Conservation (phyloP, 2,888 invertebrate species). For the Apotomis turbidana region DNA sequence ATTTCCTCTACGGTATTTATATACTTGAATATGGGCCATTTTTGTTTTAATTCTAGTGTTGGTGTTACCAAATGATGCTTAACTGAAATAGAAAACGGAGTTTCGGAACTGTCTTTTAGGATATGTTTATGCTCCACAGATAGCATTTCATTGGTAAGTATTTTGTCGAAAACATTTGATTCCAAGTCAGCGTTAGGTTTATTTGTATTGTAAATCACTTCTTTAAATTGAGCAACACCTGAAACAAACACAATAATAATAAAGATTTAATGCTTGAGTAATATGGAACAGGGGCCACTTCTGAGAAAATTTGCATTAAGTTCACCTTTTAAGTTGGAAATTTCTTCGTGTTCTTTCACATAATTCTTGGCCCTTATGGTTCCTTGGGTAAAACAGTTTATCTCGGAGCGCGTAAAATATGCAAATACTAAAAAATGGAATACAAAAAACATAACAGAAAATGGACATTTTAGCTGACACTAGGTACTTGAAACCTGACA, state of each 20-base stretch:
- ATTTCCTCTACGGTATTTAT: constrained; percentile 2
- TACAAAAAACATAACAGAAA: constrained; percentile 74
- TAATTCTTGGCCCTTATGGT: constrained; percentile 43
- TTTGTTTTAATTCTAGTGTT: constrained; percentile 62
- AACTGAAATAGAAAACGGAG: constrained; percentile 48
- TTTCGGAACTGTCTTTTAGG: constrained; percentile 54
- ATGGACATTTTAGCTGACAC: constrained; percentile 61
- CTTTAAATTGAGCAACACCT: constrained; percentile 49
- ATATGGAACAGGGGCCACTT: constrained; percentile 7
- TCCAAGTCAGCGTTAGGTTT: constrained; percentile 54
- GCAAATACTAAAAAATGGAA: constrained; percentile 63
- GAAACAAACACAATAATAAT: constrained; percentile 39
- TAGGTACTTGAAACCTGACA: constrained; percentile 36
- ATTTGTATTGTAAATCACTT: constrained; percentile 44
- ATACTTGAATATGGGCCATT: constrained; percentile 63
- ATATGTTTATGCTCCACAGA: constrained; percentile 63
- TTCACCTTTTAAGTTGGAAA: constrained; percentile 49
- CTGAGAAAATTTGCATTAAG: constrained; percentile 29
- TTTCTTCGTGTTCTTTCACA: constrained; percentile 42
- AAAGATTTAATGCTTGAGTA: neutral
- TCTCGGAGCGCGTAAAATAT: constrained; percentile 50
- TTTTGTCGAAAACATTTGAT: constrained; percentile 66
- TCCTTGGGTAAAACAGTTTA: constrained; percentile 52
- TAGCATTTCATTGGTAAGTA: constrained; percentile 69
- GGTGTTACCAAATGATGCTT: constrained; percentile 56